Base-by-base conservation (phyloP, 2,797 vertebrate species). In the Melopsittacus undulatus region DNA sequence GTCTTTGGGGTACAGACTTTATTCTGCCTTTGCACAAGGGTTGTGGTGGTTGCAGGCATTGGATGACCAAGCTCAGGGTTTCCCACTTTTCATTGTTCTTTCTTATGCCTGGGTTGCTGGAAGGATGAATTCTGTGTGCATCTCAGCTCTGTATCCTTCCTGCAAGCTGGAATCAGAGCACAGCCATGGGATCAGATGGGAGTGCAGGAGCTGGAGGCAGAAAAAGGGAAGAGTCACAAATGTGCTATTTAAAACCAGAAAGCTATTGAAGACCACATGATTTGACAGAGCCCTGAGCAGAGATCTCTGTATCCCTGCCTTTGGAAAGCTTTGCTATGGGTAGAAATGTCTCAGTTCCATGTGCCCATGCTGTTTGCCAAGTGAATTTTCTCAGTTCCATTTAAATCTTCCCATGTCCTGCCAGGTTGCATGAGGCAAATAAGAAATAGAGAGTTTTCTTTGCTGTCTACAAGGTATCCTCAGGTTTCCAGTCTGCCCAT, bases 301-400 rank as follows among this genome's bases (percentile, higher is more conserved):
- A 54, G 26, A 42, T 89, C 59, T 73, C 57, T 75, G 78, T 77
- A 82, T 48, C 59, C 7, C 27, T 66, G 66, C 6, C 38, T 54
- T 43, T 76, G 36, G 79, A 83, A 87, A 72, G 24, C 26, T 73
- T 90, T 93, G 67, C 54, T 84, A 2, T 84, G 40, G 34, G 23
- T 83, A 70, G 51, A 77, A 90, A 70, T 82, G 76, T 36, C 67
- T 74, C 16, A 9, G 11, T 74, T 87, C 51, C 23, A 0, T 18
- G 7, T 79, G 36, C 49, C 34, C 23, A 4, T 82, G 45, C 1
- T 7, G 22, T 64, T 92, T 91, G 48, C 42, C 34, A 69, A 68
- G 30, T 66, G 61, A 64, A 6, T 90, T 89, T 92, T 75, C 61
- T 80, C n/a, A 30, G 27, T 69, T 92, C 66, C 32, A 17, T 77